Percentiles rank a stretch among this genome's conserved stretches.
Conservation (phyloP, 2,113 vertebrate species). For the Paradoxurus hermaphroditus region DNA sequence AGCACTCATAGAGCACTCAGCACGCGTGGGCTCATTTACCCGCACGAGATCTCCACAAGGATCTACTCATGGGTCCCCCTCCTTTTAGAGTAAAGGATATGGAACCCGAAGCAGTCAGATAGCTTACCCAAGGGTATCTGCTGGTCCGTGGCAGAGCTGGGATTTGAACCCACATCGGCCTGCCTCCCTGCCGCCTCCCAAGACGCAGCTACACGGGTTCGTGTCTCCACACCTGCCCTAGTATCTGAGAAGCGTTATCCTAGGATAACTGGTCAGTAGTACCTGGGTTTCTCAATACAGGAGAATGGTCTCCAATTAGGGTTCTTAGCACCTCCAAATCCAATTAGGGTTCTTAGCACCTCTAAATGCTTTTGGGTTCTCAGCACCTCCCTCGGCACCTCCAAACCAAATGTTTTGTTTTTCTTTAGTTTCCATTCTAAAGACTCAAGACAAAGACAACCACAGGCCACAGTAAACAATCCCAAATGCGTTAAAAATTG, state of each 20-base stretch:
- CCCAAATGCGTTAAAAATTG: neutral
- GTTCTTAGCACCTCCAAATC: too few relatives aligned
- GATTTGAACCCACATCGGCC: neutral
- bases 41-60: neutral
- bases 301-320: neutral
- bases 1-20: neutral
- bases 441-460: slow-evolving; percentile 21
- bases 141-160: neutral
- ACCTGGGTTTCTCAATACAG: neutral
- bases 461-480: neutral
- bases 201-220: neutral
- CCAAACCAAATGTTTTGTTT: too few relatives aligned
- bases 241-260: neutral
- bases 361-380: too few relatives aligned
- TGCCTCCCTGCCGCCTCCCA: neutral
- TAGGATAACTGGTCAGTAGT: neutral
- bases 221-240: neutral
- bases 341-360: too few relatives aligned
- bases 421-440: neutral
- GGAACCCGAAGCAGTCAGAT: neutral
- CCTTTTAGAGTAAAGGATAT: neutral
- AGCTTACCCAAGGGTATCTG: neutral
- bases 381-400: too few relatives aligned
- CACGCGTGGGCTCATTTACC: neutral
- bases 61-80: neutral